Evolutionary conservation across 1,140 invertebrate species (phyloP).

Genomic region (Ooceraea biroi): DNA sequence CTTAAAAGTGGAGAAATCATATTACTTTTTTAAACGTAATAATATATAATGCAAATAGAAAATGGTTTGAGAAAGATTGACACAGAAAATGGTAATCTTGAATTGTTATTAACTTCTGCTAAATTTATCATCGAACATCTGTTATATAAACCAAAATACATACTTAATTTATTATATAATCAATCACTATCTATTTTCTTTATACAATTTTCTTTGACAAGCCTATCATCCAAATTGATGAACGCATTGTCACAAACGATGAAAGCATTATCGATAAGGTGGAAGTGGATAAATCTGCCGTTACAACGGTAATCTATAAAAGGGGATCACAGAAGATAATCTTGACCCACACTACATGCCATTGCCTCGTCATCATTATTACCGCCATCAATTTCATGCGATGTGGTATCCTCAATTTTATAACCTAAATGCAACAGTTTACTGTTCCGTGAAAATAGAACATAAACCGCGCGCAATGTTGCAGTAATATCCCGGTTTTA

Average conservation of each 20-base stretch:
- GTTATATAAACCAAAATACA: slow-evolving; percentile 4
- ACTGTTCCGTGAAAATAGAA: slow-evolving; percentile 59
- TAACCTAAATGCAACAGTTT: slow-evolving; percentile 59
- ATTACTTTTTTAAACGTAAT: background rate
- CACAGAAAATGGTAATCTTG: background rate
- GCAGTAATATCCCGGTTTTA: slow-evolving; percentile 22
- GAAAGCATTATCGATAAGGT: slow-evolving; percentile 18
- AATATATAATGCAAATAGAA: background rate
- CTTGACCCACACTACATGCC: slow-evolving; percentile 55
- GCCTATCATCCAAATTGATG: slow-evolving; percentile 7
- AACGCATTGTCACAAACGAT: too few relatives aligned
- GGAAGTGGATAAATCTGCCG: slow-evolving; percentile 42
- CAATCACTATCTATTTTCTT: background rate
- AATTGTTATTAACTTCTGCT: background rate
- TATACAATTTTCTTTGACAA: background rate
- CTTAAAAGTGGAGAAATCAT: background rate
- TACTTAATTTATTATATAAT: background rate
- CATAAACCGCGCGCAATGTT: slow-evolving; percentile 30
- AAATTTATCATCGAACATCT: slow-evolving; percentile 10
- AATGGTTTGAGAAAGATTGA: background rate
- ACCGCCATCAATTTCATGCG: slow-evolving; percentile 53
- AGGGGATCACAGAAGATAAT: slow-evolving; percentile 51
- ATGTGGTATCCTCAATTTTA: slow-evolving; percentile 56
- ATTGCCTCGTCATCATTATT: slow-evolving; percentile 62
- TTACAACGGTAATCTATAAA: slow-evolving; percentile 62